A percentile compares a stretch with the other conserved stretches of the same genome.
Conservation (phyloP, 2,888 invertebrate species). For the Sminthurides aquaticus region DNA sequence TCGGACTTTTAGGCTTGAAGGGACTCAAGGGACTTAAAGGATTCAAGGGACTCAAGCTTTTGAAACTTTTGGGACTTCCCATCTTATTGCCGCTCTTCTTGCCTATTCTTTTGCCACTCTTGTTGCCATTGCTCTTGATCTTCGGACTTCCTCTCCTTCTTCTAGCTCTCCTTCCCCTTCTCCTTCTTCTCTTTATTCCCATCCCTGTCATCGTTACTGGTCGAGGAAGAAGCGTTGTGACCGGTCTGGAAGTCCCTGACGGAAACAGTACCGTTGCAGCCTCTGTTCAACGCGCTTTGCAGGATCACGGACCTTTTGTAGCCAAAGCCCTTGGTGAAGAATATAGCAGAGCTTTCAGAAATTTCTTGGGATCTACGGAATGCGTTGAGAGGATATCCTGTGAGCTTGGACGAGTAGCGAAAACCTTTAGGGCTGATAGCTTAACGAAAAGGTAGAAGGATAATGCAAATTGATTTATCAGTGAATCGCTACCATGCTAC, state of each 20-base stretch:
- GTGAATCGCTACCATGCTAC: no score
- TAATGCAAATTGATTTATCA: neutral
- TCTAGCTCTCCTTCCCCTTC: slow-evolving; percentile 14
- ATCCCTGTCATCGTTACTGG: slow-evolving; percentile 20
- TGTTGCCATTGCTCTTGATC: neutral
- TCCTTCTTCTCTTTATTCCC: slow-evolving; percentile 17
- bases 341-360: slow-evolving; percentile 9
- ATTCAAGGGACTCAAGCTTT: neutral
- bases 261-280: neutral
- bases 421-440: slow-evolving; percentile 19
- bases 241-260: neutral
- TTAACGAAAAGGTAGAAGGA: slow-evolving; percentile 19
- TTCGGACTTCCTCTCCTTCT: slow-evolving; percentile 2
- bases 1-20: slow-evolving; percentile 12
- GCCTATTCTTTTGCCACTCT: slow-evolving; percentile 8
- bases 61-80: neutral
- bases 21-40: neutral
- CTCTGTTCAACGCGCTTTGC: slow-evolving; percentile 2
- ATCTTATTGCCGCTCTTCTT: slow-evolving; percentile 10
- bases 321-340: slow-evolving; percentile 11
- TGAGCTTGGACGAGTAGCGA: slow-evolving; percentile 20
- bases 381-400: slow-evolving; percentile 28
- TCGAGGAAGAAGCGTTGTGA: slow-evolving; percentile 1
- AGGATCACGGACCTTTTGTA: slow-evolving; percentile 7
- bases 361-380: slow-evolving; percentile 15